Conservation (phyloP, 1,140 invertebrate genomes). For the Euglossa dilemma region DNA sequence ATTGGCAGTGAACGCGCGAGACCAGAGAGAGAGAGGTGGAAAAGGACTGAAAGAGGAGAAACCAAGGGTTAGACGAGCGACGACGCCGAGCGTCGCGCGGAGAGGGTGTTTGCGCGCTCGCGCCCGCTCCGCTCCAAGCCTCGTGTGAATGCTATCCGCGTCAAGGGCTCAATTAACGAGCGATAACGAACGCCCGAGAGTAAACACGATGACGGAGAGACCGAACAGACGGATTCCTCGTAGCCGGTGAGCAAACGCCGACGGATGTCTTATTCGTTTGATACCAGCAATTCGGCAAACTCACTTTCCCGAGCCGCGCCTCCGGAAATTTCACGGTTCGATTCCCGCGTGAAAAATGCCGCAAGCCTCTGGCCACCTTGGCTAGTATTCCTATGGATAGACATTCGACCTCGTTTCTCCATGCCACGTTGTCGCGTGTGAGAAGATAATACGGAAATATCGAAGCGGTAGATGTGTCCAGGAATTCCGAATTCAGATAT, state of each 20-base stretch:
- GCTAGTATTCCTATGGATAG: background rate
- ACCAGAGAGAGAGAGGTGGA: too few relatives aligned
- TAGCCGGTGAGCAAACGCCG: constrained; percentile 30
- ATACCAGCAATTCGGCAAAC: constrained; percentile 22
- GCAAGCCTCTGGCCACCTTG: background rate
- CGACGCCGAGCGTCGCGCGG: background rate
- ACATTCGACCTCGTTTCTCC: too few relatives aligned
- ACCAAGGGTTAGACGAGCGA: background rate
- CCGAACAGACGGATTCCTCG: constrained; percentile 27
- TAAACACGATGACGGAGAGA: constrained; percentile 63
- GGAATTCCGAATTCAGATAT: too few relatives aligned
- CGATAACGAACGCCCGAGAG: constrained; percentile 71
- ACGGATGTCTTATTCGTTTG: constrained; percentile 56
- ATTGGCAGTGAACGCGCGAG: constrained; percentile 54
- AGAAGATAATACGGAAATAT: too few relatives aligned
- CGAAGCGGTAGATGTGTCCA: too few relatives aligned
- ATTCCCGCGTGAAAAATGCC: background rate
- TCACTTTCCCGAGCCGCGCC: background rate
- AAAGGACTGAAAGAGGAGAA: too few relatives aligned
- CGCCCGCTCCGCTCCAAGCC: constrained; percentile 29
- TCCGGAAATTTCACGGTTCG: constrained; percentile 14
- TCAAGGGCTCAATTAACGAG: constrained; percentile 72
- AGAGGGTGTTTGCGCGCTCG: constrained; percentile 16
- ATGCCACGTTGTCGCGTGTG: too few relatives aligned
- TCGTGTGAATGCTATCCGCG: constrained; percentile 65